Evolutionary conservation across 2,888 invertebrate genomes (phyloP), one percentile per base, ranked within the genome.

Genomic region (Congeria kusceri): DNA sequence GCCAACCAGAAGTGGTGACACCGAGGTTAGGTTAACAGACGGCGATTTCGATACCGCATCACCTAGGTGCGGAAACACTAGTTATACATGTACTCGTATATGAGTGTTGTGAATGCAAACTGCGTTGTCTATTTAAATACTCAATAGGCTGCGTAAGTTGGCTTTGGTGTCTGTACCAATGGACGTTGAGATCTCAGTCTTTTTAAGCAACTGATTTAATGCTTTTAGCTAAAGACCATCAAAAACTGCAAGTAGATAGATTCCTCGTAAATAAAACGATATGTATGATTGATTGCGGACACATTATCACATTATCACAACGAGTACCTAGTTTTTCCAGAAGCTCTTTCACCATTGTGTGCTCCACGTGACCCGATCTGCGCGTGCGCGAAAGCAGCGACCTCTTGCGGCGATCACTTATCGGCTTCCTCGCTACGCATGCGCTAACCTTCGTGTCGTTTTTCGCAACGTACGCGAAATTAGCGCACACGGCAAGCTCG

Each of bases 401-500:
- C 20, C 81, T 66, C 64, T 81, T 81, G 23, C 49, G 66, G 13
- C 71, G 67, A n/a, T 57, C 61, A 0, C 63, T 56, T 25, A 56
- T 44, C 9, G 27, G 32, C 15, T 59, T 61, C 53, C 71, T 77
- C 29, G 61, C 69, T 15, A 77, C 77, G 58, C 81, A 81, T 23
- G 65, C 71, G 23, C 46, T 20, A 0, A 77, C 56, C 1, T n/a
- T 20, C 15, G 59, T 44, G n/a, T 59, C 61, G 13, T 47, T 28
- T 9, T 15, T 27, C 59, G 46, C 57, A 25, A 77, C 68, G 13
- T 71, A 72, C 4, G 68, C 57, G 44, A 81, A 81, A 3, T 73
- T 85, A 5, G 86, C 70, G 66, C 87, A 87, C 7, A 80, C 81
- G 0, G 86, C 80, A 13, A 87, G 77, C 59, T 86, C 83, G 11